These are phyloP conservation scores for Ptilodon capucinus DNA, from an alignment of 2,888 invertebrate species.

Conservation along the genomic window DNA sequence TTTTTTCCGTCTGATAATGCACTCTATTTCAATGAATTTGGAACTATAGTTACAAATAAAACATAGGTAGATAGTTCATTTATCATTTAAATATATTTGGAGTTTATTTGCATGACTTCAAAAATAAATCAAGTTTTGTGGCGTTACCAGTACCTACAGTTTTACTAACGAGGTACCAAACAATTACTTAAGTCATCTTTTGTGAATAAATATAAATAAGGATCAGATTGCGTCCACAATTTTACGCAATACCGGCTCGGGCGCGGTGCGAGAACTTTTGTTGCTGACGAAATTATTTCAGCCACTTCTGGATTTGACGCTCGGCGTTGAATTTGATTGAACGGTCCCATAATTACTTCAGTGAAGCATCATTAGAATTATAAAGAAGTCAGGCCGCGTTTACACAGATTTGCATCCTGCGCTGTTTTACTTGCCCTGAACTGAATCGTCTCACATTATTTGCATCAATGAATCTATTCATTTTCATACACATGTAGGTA, in stretches of 20 bases:
- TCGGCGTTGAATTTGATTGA: constrained; percentile 34
- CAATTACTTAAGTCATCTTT: constrained; percentile 28
- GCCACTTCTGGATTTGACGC: constrained; percentile 35
- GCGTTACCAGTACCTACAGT: constrained; percentile 1
- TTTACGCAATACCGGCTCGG: constrained; percentile 30
- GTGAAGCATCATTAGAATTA: background rate
- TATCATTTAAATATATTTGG: no score
- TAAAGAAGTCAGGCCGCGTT: background rate
- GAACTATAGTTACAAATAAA: no score
- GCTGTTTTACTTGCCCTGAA: constrained; percentile 17
- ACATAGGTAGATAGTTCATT: no score
- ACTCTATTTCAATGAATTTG: constrained; percentile 10
- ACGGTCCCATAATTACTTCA: constrained; percentile 28
- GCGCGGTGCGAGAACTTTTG: constrained; percentile 37
- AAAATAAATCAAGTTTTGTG: constrained; percentile 3
- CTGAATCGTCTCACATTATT: constrained; percentile 33
- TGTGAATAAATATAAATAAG: constrained; percentile 39
- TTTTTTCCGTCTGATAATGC: no score
- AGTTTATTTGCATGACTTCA: no score
- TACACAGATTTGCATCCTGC: no score
- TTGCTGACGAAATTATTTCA: constrained; percentile 33
- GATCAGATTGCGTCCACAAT: constrained; percentile 35
- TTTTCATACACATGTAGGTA: constrained; percentile 7
- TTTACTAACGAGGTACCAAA: constrained; percentile 23
- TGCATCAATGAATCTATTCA: constrained; percentile 29